phyloP scores from a whole-genome alignment of 2,888 invertebrate genomes.

The Venustoraphidia nigricollis region DNA sequence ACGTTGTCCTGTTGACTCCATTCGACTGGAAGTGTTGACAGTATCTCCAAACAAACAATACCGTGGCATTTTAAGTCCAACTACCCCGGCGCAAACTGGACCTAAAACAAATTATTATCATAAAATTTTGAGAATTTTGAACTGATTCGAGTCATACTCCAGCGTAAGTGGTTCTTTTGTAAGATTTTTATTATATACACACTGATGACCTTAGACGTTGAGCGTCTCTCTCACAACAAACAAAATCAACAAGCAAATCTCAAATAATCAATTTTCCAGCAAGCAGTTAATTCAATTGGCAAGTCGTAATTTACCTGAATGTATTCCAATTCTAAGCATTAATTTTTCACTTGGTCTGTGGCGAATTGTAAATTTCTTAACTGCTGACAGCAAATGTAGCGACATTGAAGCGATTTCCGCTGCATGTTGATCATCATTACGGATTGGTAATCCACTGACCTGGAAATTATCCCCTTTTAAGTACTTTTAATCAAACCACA shows the following conservation, averaged over 20 bases:
- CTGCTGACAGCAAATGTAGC: conserved; percentile 64
- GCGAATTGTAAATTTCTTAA: conserved; percentile 73
- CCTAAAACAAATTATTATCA: conserved; percentile 31
- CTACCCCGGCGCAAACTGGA: conserved; percentile 84
- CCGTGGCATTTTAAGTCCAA: conserved; percentile 84
- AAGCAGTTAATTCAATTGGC: too few relatives aligned
- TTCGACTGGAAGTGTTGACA: conserved; percentile 77
- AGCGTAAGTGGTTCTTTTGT: too few relatives aligned
- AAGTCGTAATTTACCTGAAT: conserved; percentile 44
- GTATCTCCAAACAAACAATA: conserved; percentile 89
- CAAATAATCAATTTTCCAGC: too few relatives aligned
- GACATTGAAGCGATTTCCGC: conserved; percentile 92
- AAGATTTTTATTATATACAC: too few relatives aligned
- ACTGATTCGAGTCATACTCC: too few relatives aligned
- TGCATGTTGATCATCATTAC: conserved; percentile 80
- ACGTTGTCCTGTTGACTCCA: conserved; percentile 74
- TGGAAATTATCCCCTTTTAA: conserved; percentile 18
- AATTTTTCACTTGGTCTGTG: conserved; percentile 76
- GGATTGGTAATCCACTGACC: conserved; percentile 77
- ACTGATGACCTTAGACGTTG: too few relatives aligned
- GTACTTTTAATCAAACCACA: not conserved
- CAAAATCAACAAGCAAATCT: too few relatives aligned
- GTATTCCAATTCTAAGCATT: conserved; percentile 77
- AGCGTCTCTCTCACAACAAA: too few relatives aligned
- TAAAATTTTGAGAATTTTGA: too few relatives aligned